These are phyloP conservation scores for Aspidiotus rigidus DNA, from an alignment of 2,888 invertebrate genomes.

Conservation along the genomic window DNA sequence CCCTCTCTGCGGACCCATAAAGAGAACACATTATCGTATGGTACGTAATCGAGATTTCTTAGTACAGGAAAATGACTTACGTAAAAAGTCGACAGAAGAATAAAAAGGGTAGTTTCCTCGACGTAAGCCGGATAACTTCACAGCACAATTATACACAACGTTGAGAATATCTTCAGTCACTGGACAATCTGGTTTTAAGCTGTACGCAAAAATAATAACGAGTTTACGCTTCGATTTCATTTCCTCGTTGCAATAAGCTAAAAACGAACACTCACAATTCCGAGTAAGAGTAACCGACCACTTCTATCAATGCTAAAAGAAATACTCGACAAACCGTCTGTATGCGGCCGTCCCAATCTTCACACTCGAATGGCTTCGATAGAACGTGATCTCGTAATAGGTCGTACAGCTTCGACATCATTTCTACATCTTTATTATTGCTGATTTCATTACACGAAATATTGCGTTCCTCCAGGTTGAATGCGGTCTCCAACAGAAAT, in stretches of 20 bases:
- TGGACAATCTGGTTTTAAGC: slow-evolving; percentile 12
- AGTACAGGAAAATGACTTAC: too few species aligned
- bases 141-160: slow-evolving; percentile 6
- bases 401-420: slow-evolving; percentile 17
- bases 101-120: too few species aligned
- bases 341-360: slow-evolving; percentile 15
- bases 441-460: slow-evolving; percentile 1
- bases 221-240: neutral
- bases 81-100: too few species aligned
- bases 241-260: too few species aligned
- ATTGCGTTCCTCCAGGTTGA: slow-evolving; percentile 22
- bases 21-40: too few species aligned
- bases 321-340: slow-evolving; percentile 23
- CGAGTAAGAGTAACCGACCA: slow-evolving; percentile 14
- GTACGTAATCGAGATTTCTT: too few species aligned
- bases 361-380: slow-evolving; percentile 13
- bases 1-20: too few species aligned
- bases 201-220: neutral
- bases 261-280: slow-evolving; percentile 16
- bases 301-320: slow-evolving; percentile 14
- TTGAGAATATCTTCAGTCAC: slow-evolving; percentile 14
- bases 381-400: slow-evolving; percentile 16
- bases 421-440: neutral
- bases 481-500: slow-evolving; percentile 18
- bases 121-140: too few species aligned